Conservation (phyloP, 2,113 vertebrate species). For the Gavia stellata region DNA sequence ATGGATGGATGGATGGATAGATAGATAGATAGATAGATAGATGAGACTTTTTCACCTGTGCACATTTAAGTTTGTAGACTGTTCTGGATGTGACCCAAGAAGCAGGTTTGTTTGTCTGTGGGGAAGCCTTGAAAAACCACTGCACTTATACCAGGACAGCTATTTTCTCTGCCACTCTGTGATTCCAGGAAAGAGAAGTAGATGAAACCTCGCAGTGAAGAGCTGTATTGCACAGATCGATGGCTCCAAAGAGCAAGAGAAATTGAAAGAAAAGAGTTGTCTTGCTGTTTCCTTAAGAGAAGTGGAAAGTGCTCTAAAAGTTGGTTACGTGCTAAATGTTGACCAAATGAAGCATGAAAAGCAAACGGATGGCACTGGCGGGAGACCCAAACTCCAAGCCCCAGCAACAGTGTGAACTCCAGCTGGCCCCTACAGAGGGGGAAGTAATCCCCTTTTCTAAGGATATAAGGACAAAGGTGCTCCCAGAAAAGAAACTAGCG, state of each 20-base stretch:
- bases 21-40: not conserved
- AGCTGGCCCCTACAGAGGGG: not conserved
- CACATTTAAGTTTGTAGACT: not conserved
- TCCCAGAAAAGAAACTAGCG: not conserved
- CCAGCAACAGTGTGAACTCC: not conserved
- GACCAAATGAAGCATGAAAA: not conserved
- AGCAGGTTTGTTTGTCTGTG: not conserved
- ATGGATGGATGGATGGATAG: not conserved
- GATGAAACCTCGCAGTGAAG: not conserved
- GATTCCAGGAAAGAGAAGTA: not conserved
- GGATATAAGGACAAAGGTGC: not conserved
- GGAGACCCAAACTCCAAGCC: not conserved
- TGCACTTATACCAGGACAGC: not conserved
- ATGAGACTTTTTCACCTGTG: not conserved
- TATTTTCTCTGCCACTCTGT: not conserved
- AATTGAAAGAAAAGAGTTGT: not conserved
- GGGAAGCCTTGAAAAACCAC: not conserved
- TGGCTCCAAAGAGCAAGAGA: not conserved
- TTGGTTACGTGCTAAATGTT: not conserved
- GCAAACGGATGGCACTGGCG: not conserved
- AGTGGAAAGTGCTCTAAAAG: not conserved
- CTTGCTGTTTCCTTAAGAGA: not conserved
- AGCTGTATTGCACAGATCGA: fast-evolving
- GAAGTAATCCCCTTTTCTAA: not conserved
- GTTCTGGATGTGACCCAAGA: not conserved